phyloP scores from a whole-genome alignment of 2,888 invertebrate genomes.

The Trichogramma evanescens region DNA sequence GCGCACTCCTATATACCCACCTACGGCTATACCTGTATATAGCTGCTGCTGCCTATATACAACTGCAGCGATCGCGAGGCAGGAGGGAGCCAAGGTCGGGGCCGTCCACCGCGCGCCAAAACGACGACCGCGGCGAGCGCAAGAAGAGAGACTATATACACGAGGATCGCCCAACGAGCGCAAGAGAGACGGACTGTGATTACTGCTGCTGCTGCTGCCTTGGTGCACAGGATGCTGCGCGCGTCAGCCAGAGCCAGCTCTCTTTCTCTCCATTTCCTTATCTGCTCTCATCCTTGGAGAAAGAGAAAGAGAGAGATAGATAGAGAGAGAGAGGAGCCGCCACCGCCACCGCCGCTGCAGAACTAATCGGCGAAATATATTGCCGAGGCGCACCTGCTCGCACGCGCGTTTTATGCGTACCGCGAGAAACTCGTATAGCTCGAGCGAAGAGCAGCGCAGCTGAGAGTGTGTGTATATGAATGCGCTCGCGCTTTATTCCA shows the following conservation, averaged over 20 bases:
- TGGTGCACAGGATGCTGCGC: slow-evolving; percentile 1
- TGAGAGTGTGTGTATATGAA: too few species aligned
- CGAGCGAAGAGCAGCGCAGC: too few species aligned
- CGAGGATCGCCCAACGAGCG: slow-evolving; percentile 13
- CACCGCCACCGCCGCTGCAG: slow-evolving; percentile 22
- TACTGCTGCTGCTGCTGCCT: slow-evolving; percentile 2
- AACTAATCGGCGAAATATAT: slow-evolving; percentile 37
- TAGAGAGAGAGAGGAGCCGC: slow-evolving; percentile 3
- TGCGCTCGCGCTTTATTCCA: too few species aligned
- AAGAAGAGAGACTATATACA: slow-evolving; percentile 24
- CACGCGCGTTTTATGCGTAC: slow-evolving; percentile 26
- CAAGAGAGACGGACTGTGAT: slow-evolving; percentile 1
- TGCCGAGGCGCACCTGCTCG: slow-evolving; percentile 19
- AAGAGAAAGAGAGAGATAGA: background rate
- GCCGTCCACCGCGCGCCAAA: slow-evolving; percentile 37
- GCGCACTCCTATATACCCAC: slow-evolving; percentile 23
- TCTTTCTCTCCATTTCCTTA: too few species aligned
- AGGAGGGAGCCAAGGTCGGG: slow-evolving; percentile 44
- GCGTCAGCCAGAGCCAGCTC: background rate
- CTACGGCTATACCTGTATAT: too few species aligned
- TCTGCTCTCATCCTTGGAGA: background rate
- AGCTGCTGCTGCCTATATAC: slow-evolving; percentile 21
- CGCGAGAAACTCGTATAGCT: too few species aligned
- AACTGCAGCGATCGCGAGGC: slow-evolving; percentile 39
- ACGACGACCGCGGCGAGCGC: slow-evolving; percentile 29